Evolutionary conservation across 1,140 invertebrate species (phyloP), one percentile per base, ranked within the genome.

Genomic region (Polypedilum pembai): DNA sequence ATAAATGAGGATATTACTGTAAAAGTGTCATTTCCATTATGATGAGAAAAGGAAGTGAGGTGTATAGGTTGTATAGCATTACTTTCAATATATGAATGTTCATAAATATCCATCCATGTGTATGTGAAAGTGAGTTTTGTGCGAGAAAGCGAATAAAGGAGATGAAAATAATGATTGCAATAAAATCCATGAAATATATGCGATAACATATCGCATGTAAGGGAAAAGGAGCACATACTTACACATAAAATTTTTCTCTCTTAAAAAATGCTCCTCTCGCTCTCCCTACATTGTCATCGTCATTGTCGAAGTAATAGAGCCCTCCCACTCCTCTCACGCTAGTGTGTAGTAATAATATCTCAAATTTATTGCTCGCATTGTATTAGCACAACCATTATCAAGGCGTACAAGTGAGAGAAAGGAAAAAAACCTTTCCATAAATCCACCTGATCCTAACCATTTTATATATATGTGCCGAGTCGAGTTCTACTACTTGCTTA

Each of bases 111-210:
- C 24, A 33, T 33, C 24, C 24, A 33, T 33, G 24, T 33, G 24
- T n/a, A n/a, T 33, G 24, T 33, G 24, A 33, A 5, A 33, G 24
- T 33, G 24, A 33, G 24, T 33, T 5, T 33, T 33, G 1, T 33
- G 24, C 24, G 24, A 33, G 24, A 33, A 33, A 45, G 41, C 41
- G 24, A 45, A 56, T n/a, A 56, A 56, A 56, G 45, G 45, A 56
- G 45, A 56, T 56, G 45, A 56, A 56, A 56, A 56, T 56, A 56
- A 56, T 56, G 45, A 56, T 56, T 56, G 45, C 45, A 56, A 56
- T 56, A 56, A 56, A 56, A 56, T 56, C 45, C 45, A 56, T 56
- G 45, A 56, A 56, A 56, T 56, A 56, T 56, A 56, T 56, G 5
- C 24, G 45, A 56, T 56, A 56, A 56, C 45, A 56, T 56, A 56